Evolutionary conservation across 2,113 vertebrate genomes (phyloP), one percentile per base, ranked within the genome.

Genomic region (Microcebus ravelobensis): DNA sequence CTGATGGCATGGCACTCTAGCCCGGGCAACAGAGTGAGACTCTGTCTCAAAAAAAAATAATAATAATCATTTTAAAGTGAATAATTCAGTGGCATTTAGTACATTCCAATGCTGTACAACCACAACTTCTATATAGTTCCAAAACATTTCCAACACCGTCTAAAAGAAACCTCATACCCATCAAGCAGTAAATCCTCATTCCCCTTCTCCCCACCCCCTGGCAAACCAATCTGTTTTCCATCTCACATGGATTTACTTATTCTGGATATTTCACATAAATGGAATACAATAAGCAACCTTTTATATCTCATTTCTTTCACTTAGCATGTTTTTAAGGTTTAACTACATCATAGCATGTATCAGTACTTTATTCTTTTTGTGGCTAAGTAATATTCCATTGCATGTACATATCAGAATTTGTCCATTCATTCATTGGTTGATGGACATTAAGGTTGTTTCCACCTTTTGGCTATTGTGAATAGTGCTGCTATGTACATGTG

Each of bases 61-160:
- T 77, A 91, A 90, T 71, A 95, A 70, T 82, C 36, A 95, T 89
- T 92, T 77, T 94, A 94, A 79, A 94, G 59, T 89, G 59, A 86
- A 89, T 71, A 95, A 86, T 89, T 74, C 36, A 85, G 50, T 63
- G 57, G 36, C 12, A 84, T 87, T 73, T 55, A 87, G 23, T 71
- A 57, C 20, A 65, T 87, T 92, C 6, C 39, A 65, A 23, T 59
- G 29, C 39, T 95, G 14, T 79, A 3, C 8, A 63, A 59, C 21
- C 11, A 86, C n/a, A 18, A 82, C 21, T 23, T 87, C 68, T 73
- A 12, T 71, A 8, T 90, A 95, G 36, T 86, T 80, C 12, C 6
- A 59, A 92, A 97, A 61, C 2, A 86, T 90, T 95, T 95, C 91
- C 45, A 20, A 74, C 55, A 59, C 3, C 42, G 11, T 31, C 8